Conservation (phyloP, 1,140 invertebrate genomes). For the Bombus cullumanus region DNA sequence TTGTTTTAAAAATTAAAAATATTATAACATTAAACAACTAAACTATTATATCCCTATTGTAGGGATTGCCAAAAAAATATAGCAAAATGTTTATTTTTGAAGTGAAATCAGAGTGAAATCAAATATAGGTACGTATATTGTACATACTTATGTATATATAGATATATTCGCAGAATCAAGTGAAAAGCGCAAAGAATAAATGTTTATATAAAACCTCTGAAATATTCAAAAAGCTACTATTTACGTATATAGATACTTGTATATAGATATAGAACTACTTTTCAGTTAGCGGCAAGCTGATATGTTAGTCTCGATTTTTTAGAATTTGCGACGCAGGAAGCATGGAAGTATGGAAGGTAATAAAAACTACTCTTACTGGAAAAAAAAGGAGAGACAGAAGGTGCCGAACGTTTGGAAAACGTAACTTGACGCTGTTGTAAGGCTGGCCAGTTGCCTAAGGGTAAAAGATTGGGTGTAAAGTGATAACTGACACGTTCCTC, state of each 20-base stretch:
- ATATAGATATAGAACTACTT: too few relatives aligned
- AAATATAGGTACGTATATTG: too few relatives aligned
- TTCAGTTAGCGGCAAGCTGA: not conserved
- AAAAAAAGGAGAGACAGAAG: not conserved
- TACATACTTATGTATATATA: not conserved
- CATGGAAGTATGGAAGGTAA: not conserved
- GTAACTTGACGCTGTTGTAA: not conserved
- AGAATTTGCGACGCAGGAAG: not conserved
- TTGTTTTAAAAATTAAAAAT: not conserved
- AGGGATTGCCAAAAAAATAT: not conserved
- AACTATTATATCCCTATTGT: not conserved
- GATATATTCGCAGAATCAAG: not conserved
- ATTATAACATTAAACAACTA: not conserved
- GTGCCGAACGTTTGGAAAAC: not conserved
- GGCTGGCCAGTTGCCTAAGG: not conserved
- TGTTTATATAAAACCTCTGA: not conserved
- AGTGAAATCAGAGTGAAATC: too few relatives aligned
- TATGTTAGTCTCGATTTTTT: not conserved
- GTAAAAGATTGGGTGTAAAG: conserved; percentile 16
- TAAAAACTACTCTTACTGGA: not conserved
- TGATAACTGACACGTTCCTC: conserved; percentile 30
- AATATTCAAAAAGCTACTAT: not conserved
- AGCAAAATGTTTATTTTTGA: too few relatives aligned
- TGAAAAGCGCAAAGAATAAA: not conserved
- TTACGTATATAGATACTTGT: too few relatives aligned